Base-by-base conservation (phyloP, 2,888 invertebrate genomes). In the Adelognathus sp. region DNA sequence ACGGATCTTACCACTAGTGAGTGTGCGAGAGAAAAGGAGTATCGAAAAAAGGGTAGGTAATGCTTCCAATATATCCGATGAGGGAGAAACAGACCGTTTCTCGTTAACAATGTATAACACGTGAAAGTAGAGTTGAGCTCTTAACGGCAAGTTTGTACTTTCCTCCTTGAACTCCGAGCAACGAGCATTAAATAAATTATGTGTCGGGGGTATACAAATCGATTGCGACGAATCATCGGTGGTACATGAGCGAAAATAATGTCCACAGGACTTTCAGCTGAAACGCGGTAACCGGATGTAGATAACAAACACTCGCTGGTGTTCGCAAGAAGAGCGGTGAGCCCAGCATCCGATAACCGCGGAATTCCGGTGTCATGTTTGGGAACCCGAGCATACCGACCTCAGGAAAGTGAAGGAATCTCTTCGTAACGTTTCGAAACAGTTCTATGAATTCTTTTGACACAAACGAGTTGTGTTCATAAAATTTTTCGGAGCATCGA, bases 301-400 rank as follows among this genome's bases (percentile, higher is more conserved):
- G 80, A 80, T 78, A 80, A 80, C 69, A 44, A 29, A 44, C 33
- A 46, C n/a, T 31, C 44, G 33, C 63, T 16, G 27, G 29, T 18
- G 56, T 18, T 18, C 6, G 21, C 14, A 54, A 39, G 14, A 27
- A 58, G 50, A 33, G 29, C n/a, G n/a, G 44, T 46, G 44, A 46
- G 36, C 24, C 46, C 46, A 31, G 54, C 33, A 44, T 63, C 36
- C 33, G 75, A 76, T 76, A 70, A 70, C 18, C 16, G 29, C 44
- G 18, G 16, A 56, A 41, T 29, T 60, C 14, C 33, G 33, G 29
- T 36, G 7, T n/a, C 27, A 27, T 21, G 7, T 39, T 36, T 31
- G 70, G 60, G 70, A 78, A 75, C 50, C 50, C 74, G 74, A 39
- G 71, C 41, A 56, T 66, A 66, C 71, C 64, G 71, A 66, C 71